Evolutionary conservation across 2,888 invertebrate species (phyloP).

Genomic region (Girardia tigrina): DNA sequence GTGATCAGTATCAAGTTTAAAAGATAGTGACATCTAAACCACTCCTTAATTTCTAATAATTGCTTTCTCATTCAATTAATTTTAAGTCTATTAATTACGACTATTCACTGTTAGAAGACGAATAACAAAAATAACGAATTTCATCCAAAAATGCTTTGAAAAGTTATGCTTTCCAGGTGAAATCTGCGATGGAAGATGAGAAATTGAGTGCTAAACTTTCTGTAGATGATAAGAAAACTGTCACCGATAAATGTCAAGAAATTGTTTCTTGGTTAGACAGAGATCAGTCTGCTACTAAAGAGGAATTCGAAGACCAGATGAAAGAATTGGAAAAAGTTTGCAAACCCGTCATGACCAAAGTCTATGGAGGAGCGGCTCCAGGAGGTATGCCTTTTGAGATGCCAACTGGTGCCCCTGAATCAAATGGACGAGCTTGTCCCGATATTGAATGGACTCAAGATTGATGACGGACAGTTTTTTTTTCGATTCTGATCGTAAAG

Average conservation of each 20-base stretch:
- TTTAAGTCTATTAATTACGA: too few relatives aligned
- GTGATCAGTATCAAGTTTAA: too few relatives aligned
- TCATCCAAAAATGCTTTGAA: too few relatives aligned
- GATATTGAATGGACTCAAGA: too few relatives aligned
- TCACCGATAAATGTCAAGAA: slow-evolving; percentile 71
- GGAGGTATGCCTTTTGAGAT: slow-evolving; percentile 39
- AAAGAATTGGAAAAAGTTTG: slow-evolving; percentile 78
- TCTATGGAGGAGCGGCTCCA: slow-evolving; percentile 60
- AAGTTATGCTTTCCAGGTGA: slow-evolving; percentile 71
- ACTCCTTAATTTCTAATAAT: too few relatives aligned
- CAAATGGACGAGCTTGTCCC: slow-evolving; percentile 57
- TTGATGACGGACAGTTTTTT: too few relatives aligned
- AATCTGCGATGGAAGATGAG: slow-evolving; percentile 70
- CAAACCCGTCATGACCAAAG: slow-evolving; percentile 80
- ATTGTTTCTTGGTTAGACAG: slow-evolving; percentile 60
- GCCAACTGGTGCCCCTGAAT: slow-evolving; percentile 37
- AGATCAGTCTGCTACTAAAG: slow-evolving; percentile 65
- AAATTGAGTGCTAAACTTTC: slow-evolving; percentile 74
- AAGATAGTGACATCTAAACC: too few relatives aligned
- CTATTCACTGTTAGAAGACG: too few relatives aligned
- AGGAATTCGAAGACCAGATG: slow-evolving; percentile 83
- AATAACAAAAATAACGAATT: too few relatives aligned
- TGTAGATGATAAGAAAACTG: slow-evolving; percentile 63
- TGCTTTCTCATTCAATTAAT: too few relatives aligned
- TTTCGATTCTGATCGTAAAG: too few relatives aligned